Base-by-base conservation (phyloP, 2,113 vertebrate genomes). In the Pandion haliaetus region DNA sequence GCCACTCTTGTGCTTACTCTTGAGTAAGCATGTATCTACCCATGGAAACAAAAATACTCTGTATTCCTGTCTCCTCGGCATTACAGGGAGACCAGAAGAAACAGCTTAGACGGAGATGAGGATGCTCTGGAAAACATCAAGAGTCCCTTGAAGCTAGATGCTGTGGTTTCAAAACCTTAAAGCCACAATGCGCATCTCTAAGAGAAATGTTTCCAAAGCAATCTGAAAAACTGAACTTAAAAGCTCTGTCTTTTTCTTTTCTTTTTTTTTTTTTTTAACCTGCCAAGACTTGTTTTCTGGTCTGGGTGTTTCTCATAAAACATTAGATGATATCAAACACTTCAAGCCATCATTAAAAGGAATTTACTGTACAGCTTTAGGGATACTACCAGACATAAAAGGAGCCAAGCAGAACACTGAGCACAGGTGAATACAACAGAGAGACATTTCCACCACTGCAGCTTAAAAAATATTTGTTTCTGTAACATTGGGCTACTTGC, bases 381-480 rank as follows among this genome's bases (percentile, higher is more conserved):
- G 66, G 83, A 80, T 82, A 70, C 66, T 79, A 65, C 52, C 40
- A 79, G 65, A 69, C 79, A 94, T 92, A 57, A 96, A 95, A 86
- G 72, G 77, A 82, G 7, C 4, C 65, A 49, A 85, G 61, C 21
- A 73, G 77, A 94, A 86, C 73, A 50, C 83, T 93, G 80, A 89
- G 49, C 57, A 74, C 34, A 87, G 90, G 67, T 90, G 72, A 96
- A 72, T 69, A 74, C n/a, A 80, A 66, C 59, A 91, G 62, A 90
- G 78, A 90, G 45, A 79, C 3, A 66, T 87, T 91, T 82, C 74
- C 38, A 66, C 59, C 73, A 66, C 73, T 85, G 25, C 84, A 76
- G 36, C 36, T 96, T 86, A 67, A 71, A 92, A 95, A 81, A 59
- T 94, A 90, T 95, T 96, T 96, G 58, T 89, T 96, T 91, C 86